Percentiles rank a stretch among this genome's conserved stretches.
Evolutionary conservation across 2,888 invertebrate species (phyloP).

Genomic region (Pammene fasciana): DNA sequence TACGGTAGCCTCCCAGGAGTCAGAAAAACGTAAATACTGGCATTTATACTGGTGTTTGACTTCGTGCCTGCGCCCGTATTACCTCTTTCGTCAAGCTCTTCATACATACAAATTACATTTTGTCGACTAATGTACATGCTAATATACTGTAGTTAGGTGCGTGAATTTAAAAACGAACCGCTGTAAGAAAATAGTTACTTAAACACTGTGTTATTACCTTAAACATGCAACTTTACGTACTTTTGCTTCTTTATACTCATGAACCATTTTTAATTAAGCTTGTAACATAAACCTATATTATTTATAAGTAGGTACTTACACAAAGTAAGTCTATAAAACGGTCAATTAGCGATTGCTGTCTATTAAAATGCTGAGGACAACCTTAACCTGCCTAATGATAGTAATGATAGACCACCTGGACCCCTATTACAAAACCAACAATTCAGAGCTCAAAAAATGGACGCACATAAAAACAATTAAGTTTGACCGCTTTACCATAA

Average conservation of each 20-base stretch:
- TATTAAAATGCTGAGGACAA: slow-evolving; percentile 70
- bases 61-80: slow-evolving; percentile 62
- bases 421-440: slow-evolving; percentile 70
- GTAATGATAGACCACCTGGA: slow-evolving; percentile 77
- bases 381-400: slow-evolving; percentile 63
- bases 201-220: not conserved
- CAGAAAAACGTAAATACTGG: slow-evolving; percentile 61
- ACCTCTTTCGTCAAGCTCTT: slow-evolving; percentile 67
- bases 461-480: slow-evolving; percentile 81
- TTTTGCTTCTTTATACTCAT: not conserved
- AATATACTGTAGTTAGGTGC: not conserved
- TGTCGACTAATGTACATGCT: slow-evolving; percentile 1
- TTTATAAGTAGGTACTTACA: not conserved
- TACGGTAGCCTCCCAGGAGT: slow-evolving; percentile 64
- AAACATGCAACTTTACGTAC: not conserved
- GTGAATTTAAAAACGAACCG: slow-evolving; percentile 1
- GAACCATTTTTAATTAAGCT: not conserved
- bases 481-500: slow-evolving; percentile 81
- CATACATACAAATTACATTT: slow-evolving; percentile 52
- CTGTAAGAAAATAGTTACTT: slow-evolving; percentile 4
- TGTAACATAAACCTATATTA: not conserved
- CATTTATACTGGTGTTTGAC: slow-evolving; percentile 52
- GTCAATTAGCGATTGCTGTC: slow-evolving; percentile 58
- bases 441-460: slow-evolving; percentile 71
- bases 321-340: slow-evolving; percentile 44